Conservation (phyloP, 2,113 vertebrate genomes). For the Pachypanchax playfairii region DNA sequence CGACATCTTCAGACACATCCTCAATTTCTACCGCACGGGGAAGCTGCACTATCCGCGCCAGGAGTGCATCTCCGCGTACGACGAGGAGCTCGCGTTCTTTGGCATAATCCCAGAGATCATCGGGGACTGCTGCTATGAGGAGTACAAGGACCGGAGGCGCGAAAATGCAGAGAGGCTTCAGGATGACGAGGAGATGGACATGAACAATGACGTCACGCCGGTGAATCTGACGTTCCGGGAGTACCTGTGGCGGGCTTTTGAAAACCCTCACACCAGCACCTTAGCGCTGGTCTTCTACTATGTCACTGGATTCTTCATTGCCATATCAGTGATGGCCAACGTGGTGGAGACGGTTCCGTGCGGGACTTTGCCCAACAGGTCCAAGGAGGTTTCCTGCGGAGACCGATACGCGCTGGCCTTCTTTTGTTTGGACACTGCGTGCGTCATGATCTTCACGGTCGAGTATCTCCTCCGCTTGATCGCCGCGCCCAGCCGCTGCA, state of each 20-base stretch:
- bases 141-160: conserved; percentile 96
- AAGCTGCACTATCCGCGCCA: conserved; percentile 98
- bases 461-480: conserved; percentile 94
- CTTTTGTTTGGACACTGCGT: conserved; percentile 98
- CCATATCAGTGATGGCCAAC: conserved; percentile 96
- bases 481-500: conserved; percentile 94
- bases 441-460: conserved; percentile 98
- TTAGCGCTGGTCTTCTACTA: conserved; percentile 98
- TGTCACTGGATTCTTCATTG: conserved; percentile 99
- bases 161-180: conserved; percentile 94
- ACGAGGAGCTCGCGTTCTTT: conserved; percentile 97
- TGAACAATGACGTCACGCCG: conserved; percentile 81
- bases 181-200: conserved; percentile 92
- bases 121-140: conserved; percentile 98
- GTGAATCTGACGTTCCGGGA: conserved; percentile 89
- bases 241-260: conserved; percentile 97
- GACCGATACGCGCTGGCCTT: conserved; percentile 95
- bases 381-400: conserved; percentile 91
- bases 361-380: conserved; percentile 82
- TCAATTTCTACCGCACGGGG: conserved; percentile 98
- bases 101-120: conserved; percentile 98
- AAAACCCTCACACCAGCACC: conserved; percentile 99
- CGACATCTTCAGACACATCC: conserved; percentile 96
- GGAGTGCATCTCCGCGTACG: conserved; percentile 97
- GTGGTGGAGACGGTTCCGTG: conserved; percentile 98